A percentile compares a stretch with the other conserved stretches of the same genome.
Evolutionary conservation across 2,888 invertebrate genomes (phyloP).

Genomic region (Meta bourneti): DNA sequence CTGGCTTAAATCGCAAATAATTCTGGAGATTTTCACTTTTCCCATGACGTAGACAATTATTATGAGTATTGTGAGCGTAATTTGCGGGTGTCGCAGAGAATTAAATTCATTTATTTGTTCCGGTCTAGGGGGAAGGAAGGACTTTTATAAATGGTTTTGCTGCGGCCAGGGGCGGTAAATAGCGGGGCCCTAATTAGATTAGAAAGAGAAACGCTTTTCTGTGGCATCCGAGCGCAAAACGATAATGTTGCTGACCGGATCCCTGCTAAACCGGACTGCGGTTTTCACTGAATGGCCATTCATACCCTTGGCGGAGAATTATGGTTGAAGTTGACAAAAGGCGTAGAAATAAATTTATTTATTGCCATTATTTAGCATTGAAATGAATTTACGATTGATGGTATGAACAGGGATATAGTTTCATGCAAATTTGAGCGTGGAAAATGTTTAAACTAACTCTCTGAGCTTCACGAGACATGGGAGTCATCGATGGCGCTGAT

Average conservation of each 20-base stretch:
- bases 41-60: slow-evolving; percentile 74
- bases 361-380: not conserved
- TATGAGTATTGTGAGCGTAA: slow-evolving; percentile 72
- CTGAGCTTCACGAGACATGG: too few relatives aligned
- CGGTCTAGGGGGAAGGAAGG: slow-evolving; percentile 4
- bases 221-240: too few relatives aligned
- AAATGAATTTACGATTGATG: not conserved
- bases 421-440: too few relatives aligned
- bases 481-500: too few relatives aligned
- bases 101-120: slow-evolving; percentile 74
- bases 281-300: not conserved
- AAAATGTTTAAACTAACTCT: too few relatives aligned
- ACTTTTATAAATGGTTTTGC: slow-evolving; percentile 68
- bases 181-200: slow-evolving; percentile 37
- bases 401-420: too few relatives aligned
- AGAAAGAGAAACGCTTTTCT: not conserved
- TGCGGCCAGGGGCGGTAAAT: slow-evolving; percentile 39
- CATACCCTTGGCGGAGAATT: not conserved
- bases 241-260: too few relatives aligned
- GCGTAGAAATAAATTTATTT: not conserved
- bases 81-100: slow-evolving; percentile 69
- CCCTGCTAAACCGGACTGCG: too few relatives aligned
- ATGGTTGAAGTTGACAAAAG: not conserved
- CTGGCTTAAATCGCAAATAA: slow-evolving; percentile 65
- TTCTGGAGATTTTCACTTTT: slow-evolving; percentile 65